These are phyloP conservation scores for Cylloceria caligata DNA, from an alignment of 2,888 invertebrate genomes.

Conservation along the genomic window DNA sequence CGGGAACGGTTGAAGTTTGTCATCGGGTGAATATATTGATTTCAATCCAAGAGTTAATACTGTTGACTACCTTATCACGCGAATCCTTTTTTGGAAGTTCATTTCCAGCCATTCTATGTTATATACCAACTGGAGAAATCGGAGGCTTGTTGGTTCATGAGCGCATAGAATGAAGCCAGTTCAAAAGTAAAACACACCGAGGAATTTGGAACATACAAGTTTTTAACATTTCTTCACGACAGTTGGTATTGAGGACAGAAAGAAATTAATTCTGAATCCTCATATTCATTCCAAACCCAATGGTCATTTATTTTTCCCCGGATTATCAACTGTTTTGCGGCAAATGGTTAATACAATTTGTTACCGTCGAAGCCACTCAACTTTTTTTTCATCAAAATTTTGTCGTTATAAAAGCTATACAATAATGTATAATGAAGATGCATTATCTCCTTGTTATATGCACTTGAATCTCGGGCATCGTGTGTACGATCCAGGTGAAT, in stretches of 20 bases:
- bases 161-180: background rate
- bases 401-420: constrained; percentile 23
- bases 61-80: constrained; percentile 55
- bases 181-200: background rate
- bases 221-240: no score
- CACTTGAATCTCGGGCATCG: constrained; percentile 40
- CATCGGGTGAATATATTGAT: constrained; percentile 49
- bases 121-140: background rate
- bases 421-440: constrained; percentile 59
- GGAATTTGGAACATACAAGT: no score
- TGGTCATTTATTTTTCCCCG: no score
- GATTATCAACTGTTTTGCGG: no score
- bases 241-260: no score
- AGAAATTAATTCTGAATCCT: no score
- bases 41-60: constrained; percentile 51
- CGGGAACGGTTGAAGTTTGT: constrained; percentile 52
- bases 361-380: background rate
- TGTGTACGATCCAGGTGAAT: constrained; percentile 15
- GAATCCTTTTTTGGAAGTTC: constrained; percentile 60
- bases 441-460: constrained; percentile 62
- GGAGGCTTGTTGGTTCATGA: background rate
- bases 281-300: no score
- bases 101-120: constrained; percentile 14
- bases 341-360: no score
- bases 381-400: background rate